Conservation (phyloP, 2,113 vertebrate genomes). For the Mus pahari region DNA sequence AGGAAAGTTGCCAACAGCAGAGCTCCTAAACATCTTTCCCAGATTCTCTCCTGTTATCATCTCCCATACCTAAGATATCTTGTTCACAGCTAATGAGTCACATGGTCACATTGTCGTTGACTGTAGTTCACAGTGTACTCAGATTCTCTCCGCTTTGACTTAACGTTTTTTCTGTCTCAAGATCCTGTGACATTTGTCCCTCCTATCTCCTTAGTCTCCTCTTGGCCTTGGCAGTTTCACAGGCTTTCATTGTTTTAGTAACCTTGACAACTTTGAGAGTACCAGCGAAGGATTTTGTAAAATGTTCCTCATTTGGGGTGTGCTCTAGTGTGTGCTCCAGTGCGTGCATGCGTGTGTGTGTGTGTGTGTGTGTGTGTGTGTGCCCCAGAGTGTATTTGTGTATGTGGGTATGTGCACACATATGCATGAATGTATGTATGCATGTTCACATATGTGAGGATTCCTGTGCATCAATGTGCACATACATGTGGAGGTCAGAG, state of each 20-base stretch:
- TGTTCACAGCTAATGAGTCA: background rate
- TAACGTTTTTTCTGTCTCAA: background rate
- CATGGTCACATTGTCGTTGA: background rate
- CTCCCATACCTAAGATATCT: background rate
- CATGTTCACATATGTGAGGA: background rate
- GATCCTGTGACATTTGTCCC: background rate
- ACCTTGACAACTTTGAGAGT: background rate
- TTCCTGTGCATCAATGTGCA: too few species aligned
- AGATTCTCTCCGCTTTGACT: background rate
- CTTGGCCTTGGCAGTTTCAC: background rate
- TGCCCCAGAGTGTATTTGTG: too few species aligned
- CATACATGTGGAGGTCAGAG: background rate
- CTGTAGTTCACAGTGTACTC: too few species aligned
- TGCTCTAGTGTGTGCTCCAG: too few species aligned
- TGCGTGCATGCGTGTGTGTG: background rate
- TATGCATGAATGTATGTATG: background rate
- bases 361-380: background rate
- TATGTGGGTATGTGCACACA: background rate
- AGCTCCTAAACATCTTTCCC: background rate
- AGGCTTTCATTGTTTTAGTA: background rate
- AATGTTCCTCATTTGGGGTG: background rate
- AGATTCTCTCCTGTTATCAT: background rate
- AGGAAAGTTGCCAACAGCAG: background rate
- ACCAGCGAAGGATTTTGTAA: background rate
- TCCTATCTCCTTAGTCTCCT: background rate